phyloP scores from a whole-genome alignment of 2,888 invertebrate genomes.

The Hoplodrina ambigua region DNA sequence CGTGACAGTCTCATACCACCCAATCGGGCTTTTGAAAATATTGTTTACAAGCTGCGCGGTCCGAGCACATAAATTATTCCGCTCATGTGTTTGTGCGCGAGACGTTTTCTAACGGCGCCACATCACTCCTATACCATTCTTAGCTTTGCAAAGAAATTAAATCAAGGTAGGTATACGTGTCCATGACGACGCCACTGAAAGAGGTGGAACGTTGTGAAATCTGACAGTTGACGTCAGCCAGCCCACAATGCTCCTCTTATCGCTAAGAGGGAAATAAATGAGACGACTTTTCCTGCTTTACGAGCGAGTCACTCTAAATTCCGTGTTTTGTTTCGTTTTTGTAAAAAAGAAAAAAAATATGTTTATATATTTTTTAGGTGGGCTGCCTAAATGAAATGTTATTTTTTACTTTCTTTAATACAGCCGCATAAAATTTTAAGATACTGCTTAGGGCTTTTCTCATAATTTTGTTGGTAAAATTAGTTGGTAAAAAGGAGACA shows the following conservation, averaged over 20 bases:
- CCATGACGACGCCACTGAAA: constrained; percentile 54
- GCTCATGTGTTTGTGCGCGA: constrained; percentile 57
- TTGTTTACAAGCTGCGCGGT: constrained; percentile 52
- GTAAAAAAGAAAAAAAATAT: constrained; percentile 67
- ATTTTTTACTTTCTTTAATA: constrained; percentile 63
- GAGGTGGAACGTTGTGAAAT: constrained; percentile 74
- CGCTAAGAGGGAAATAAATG: constrained; percentile 85
- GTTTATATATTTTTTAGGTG: constrained; percentile 60
- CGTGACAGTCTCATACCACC: constrained; percentile 37
- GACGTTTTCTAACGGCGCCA: constrained; percentile 51
- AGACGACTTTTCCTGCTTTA: constrained; percentile 81
- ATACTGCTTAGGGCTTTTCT: constrained; percentile 49
- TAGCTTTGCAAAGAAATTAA: constrained; percentile 69
- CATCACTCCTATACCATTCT: constrained; percentile 46
- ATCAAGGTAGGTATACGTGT: constrained; percentile 74
- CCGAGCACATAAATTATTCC: constrained; percentile 65
- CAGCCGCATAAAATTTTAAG: constrained; percentile 59
- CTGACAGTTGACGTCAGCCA: constrained; percentile 82
- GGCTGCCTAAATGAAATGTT: constrained; percentile 59
- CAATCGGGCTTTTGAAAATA: constrained; percentile 43
- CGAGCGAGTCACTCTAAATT: constrained; percentile 75
- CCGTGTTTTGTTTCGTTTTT: constrained; percentile 74
- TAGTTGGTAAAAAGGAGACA: constrained; percentile 35
- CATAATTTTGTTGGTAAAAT: constrained; percentile 56
- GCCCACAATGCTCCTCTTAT: constrained; percentile 82